phyloP scores from a whole-genome alignment of 2,797 vertebrate species.

The Gymnodraco acuticeps region DNA sequence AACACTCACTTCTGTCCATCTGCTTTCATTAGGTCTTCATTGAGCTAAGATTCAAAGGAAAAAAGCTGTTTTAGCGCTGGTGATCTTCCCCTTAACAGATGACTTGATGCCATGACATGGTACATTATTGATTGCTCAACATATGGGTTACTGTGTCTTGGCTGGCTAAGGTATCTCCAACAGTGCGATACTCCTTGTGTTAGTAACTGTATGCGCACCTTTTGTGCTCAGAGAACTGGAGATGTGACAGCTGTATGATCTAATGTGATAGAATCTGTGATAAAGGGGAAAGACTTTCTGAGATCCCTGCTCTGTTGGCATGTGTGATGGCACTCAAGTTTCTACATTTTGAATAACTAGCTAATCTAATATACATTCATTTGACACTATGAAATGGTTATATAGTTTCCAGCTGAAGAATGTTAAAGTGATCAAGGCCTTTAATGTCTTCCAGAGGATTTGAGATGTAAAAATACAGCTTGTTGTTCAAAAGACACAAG shows the following conservation, averaged over 20 bases:
- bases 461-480: conserved; percentile 22
- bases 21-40: background rate
- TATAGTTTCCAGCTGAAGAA: background rate
- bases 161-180: conserved; percentile 44
- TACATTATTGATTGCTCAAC: conserved; percentile 62
- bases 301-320: conserved; percentile 1
- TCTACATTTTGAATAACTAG: background rate
- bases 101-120: conserved; percentile 19
- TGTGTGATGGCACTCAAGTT: background rate
- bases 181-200: conserved; percentile 26
- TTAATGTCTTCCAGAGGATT: conserved; percentile 24
- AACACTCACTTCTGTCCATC: background rate
- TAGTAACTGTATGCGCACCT: conserved; percentile 50
- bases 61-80: background rate
- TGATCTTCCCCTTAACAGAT: conserved; percentile 18
- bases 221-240: conserved; percentile 57
- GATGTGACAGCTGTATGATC: conserved; percentile 43
- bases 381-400: background rate
- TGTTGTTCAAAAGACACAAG: conserved; percentile 47
- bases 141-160: conserved; percentile 53
- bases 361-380: background rate
- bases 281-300: conserved; percentile 14
- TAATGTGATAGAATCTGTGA: conserved; percentile 51
- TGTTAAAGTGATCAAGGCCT: background rate
- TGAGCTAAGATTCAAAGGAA: background rate